Base-by-base conservation (phyloP, 2,113 vertebrate genomes). In the Chaetura pelagica region DNA sequence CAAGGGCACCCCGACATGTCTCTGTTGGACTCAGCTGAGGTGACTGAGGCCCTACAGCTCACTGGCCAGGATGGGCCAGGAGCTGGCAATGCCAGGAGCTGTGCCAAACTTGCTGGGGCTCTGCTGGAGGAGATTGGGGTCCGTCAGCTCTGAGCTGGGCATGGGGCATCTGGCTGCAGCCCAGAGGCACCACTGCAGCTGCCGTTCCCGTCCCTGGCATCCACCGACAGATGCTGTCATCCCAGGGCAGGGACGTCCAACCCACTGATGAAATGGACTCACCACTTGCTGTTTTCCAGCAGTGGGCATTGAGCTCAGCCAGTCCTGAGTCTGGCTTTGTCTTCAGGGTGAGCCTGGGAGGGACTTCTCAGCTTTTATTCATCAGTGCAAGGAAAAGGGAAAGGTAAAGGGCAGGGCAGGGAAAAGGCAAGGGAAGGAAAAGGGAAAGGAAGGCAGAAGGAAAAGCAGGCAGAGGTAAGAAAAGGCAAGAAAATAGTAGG, bases 91-190 rank as follows among this genome's bases (percentile, higher is more conserved):
- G 74, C 55, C 69, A 71, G 10, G 21, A 15, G 7, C 69, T 4
- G 2, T 13, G 3, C 18, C 2, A 5, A 30, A 35, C 34, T 85
- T 75, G 62, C 52, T 13, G 10, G 48, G 42, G 16, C 12, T 19
- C 48, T 75, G 32, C n/a, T 13, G 14, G 42, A 82, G 44, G 24
- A 82, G 7, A 49, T 7, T 2, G 1, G 21, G 30, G 10, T 57
- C 49, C 2, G 1, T 78, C 73, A 58, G 30, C 48, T 82, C 51
- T 6, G 8, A 44, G 30, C 35, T 74, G 0, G 0, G n/a, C 18
- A 10, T 17, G 23, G 55, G 68, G 12, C 21, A 17, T 22, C 32
- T 52, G 16, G 55, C 59, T 81, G 59, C 64, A 84, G 46, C 67
- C 46, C 15, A 4, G 49, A 72, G 67, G 35, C 76, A 52, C 38